A percentile compares a stretch with the other conserved stretches of the same genome.
Conservation (phyloP, 2,113 vertebrate species). For the rat (Rattus norvegicus) region DNA sequence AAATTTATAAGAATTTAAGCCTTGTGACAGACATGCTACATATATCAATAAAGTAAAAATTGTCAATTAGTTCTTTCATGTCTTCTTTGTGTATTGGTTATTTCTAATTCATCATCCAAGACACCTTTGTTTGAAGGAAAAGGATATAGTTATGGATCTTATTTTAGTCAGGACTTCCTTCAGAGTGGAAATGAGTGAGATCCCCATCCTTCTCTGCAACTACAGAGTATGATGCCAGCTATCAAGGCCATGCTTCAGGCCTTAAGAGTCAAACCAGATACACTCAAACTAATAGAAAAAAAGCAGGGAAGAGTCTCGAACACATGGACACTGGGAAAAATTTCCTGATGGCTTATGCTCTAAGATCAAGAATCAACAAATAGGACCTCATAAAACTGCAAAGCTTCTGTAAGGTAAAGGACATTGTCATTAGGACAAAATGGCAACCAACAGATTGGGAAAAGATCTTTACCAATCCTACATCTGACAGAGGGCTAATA, state of each 20-base stretch:
- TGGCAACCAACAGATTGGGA: too few relatives aligned
- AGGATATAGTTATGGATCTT: neutral
- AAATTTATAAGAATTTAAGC: neutral
- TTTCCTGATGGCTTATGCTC: too few relatives aligned
- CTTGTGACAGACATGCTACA: neutral
- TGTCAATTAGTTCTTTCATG: neutral
- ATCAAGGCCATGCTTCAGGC: neutral
- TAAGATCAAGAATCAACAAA: too few relatives aligned
- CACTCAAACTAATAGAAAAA: too few relatives aligned
- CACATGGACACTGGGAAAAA: too few relatives aligned
- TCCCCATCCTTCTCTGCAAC: neutral
- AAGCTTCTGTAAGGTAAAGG: too few relatives aligned
- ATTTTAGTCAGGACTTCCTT: neutral
- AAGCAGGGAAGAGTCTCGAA: too few relatives aligned
- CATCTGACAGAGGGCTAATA: too few relatives aligned
- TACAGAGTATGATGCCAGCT: neutral
- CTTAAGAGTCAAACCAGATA: neutral
- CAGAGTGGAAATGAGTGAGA: neutral
- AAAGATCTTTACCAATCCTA: too few relatives aligned
- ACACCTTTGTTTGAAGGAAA: neutral
- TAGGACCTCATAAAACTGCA: too few relatives aligned
- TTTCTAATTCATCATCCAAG: neutral
- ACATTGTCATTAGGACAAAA: too few relatives aligned
- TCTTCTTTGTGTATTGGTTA: neutral
- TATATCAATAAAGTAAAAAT: neutral